A percentile compares a stretch with the other conserved stretches of the same genome.
phyloP scores from a whole-genome alignment of 2,797 vertebrate species.

The Gephyroberyx darwinii region DNA sequence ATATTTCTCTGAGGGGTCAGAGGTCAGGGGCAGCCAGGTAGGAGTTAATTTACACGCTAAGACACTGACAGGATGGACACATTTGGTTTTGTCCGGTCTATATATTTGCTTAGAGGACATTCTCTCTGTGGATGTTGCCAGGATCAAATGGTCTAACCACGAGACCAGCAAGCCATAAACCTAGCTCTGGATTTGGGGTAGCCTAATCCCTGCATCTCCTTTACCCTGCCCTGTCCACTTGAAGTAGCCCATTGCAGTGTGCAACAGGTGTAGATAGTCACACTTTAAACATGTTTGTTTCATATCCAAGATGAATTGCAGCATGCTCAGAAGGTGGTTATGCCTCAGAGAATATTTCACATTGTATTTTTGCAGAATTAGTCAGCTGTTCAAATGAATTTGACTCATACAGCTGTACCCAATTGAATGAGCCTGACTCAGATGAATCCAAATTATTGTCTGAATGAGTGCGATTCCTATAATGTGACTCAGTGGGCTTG shows the following conservation, averaged over 20 bases:
- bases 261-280: neutral
- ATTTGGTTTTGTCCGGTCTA: too few relatives aligned
- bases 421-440: constrained; percentile 18
- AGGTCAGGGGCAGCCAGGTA: constrained; percentile 7
- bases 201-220: neutral
- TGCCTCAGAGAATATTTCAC: neutral
- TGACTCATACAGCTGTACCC: constrained; percentile 19
- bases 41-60: neutral
- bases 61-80: neutral
- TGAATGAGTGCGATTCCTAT: constrained; percentile 34
- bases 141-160: too few relatives aligned
- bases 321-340: neutral
- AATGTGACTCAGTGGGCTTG: constrained; percentile 55
- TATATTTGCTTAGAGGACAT: too few relatives aligned
- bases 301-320: neutral
- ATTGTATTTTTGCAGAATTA: neutral
- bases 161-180: too few relatives aligned
- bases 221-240: neutral
- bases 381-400: neutral
- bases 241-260: neutral
- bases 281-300: neutral
- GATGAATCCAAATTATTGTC: constrained; percentile 16
- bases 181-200: too few relatives aligned
- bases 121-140: too few relatives aligned
- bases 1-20: too few relatives aligned